These are phyloP conservation scores for Mycteria americana DNA, from an alignment of 2,797 vertebrate species.

Conservation along the genomic window DNA sequence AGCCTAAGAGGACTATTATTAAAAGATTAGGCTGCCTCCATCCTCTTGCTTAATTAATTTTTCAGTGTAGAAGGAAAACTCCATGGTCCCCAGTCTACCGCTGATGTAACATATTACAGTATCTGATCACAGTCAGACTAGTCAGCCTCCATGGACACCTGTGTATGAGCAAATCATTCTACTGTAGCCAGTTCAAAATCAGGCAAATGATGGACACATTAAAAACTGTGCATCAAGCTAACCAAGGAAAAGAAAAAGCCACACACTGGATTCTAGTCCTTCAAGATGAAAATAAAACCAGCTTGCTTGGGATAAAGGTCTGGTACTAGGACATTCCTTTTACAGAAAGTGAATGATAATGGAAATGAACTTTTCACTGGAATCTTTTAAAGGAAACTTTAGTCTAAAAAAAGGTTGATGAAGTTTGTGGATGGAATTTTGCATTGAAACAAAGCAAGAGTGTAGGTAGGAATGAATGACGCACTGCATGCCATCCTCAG, in stretches of 20 bases:
- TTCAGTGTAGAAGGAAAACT: background rate
- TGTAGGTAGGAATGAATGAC: background rate
- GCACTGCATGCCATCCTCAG: background rate
- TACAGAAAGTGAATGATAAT: background rate
- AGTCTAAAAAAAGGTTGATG: background rate
- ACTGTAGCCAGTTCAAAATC: background rate
- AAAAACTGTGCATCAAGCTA: background rate
- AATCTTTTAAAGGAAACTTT: background rate
- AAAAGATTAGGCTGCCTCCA: constrained; percentile 15
- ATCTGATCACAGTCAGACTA: background rate
- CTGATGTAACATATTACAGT: background rate
- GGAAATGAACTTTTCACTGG: background rate
- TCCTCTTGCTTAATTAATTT: background rate
- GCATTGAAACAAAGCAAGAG: background rate
- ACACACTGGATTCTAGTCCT: background rate
- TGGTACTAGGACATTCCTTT: background rate
- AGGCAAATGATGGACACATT: background rate
- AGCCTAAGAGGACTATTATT: constrained; percentile 1
- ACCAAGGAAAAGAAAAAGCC: background rate
- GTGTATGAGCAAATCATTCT: background rate
- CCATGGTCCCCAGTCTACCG: background rate
- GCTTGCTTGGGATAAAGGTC: background rate
- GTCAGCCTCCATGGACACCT: background rate
- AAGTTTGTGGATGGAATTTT: background rate
- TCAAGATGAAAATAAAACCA: background rate